These are phyloP conservation scores for Macaria liturata DNA, from an alignment of 2,888 invertebrate species.

Conservation along the genomic window DNA sequence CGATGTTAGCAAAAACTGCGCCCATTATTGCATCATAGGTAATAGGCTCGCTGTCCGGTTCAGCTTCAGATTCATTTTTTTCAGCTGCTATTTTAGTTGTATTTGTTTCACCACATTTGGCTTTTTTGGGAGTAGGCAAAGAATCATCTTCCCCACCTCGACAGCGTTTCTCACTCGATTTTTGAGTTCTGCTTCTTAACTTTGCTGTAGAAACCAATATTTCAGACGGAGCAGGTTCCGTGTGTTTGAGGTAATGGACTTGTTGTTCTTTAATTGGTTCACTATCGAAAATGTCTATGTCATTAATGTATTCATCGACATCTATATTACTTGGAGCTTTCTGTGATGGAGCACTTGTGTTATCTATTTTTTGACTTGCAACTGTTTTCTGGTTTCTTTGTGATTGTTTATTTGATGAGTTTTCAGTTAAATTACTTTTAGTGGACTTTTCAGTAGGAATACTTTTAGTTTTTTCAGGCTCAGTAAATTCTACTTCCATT, in stretches of 20 bases:
- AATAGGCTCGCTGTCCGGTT: slow-evolving; percentile 55
- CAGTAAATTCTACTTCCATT: slow-evolving; percentile 53
- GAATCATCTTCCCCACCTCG: slow-evolving; percentile 45
- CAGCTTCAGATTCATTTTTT: slow-evolving; percentile 5
- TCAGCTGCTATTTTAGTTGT: slow-evolving; percentile 15
- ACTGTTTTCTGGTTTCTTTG: no score
- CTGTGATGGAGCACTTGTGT: background rate
- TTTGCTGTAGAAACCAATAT: slow-evolving; percentile 55
- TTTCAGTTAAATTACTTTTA: slow-evolving; percentile 4
- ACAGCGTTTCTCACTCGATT: slow-evolving; percentile 51
- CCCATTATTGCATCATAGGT: slow-evolving; percentile 68
- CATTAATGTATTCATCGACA: slow-evolving; percentile 51
- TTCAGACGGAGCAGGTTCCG: slow-evolving; percentile 56
- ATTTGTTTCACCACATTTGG: slow-evolving; percentile 41
- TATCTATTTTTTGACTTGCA: no score
- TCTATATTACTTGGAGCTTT: slow-evolving; percentile 24
- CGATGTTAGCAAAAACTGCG: slow-evolving; percentile 70
- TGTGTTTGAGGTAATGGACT: slow-evolving; percentile 50
- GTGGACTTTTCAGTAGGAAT: slow-evolving; percentile 16
- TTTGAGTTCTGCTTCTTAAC: slow-evolving; percentile 46
- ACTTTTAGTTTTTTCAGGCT: slow-evolving; percentile 27
- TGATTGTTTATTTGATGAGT: no score
- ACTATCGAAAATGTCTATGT: slow-evolving; percentile 66
- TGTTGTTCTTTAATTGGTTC: slow-evolving; percentile 57
- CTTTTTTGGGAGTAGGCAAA: slow-evolving; percentile 54